Conservation (phyloP, 30 jellyfish, hydroid and myxozoan genomes). For the Mastigias papua region DNA sequence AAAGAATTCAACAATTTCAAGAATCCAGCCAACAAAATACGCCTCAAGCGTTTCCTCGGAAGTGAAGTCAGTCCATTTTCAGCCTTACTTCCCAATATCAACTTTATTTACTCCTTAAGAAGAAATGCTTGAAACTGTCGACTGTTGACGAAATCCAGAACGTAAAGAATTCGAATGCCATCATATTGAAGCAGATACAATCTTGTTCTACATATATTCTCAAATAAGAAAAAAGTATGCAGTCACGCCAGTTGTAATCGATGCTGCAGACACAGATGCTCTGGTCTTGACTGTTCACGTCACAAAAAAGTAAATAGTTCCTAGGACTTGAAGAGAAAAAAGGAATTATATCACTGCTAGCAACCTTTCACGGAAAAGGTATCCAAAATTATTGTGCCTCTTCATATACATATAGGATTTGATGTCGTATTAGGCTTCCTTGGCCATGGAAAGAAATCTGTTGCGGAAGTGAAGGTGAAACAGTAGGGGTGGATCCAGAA, state of each 20-base stretch:
- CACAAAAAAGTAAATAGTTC: slow-evolving; percentile 17
- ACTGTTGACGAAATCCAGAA: no score
- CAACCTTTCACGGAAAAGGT: slow-evolving; percentile 38
- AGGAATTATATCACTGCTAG: slow-evolving; percentile 21
- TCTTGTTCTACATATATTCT: slow-evolving; percentile 46
- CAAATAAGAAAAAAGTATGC: slow-evolving; percentile 41
- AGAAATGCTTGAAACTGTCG: no score
- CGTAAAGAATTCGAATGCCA: slow-evolving; percentile 53
- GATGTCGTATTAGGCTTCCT: slow-evolving; percentile 40
- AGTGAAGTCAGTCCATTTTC: slow-evolving; percentile 24
- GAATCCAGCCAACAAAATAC: slow-evolving; percentile 14
- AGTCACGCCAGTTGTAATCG: slow-evolving; percentile 46
- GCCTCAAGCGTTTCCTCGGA: slow-evolving; percentile 39
- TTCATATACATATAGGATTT: slow-evolving; percentile 47
- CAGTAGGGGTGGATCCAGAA: no score
- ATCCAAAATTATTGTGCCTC: slow-evolving; percentile 40
- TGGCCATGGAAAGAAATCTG: slow-evolving; percentile 41
- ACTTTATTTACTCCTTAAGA: slow-evolving; percentile 40
- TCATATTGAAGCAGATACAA: slow-evolving; percentile 60
- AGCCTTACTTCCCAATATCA: slow-evolving; percentile 30
- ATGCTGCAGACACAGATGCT: no score
- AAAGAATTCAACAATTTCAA: slow-evolving; percentile 17
- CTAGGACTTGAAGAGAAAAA: slow-evolving; percentile 35
- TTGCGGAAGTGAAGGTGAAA: slow-evolving; percentile 14
- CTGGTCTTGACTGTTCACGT: slow-evolving; percentile 39